Conservation (phyloP, 2,888 invertebrate species). For the Melinaea marsaeus region DNA sequence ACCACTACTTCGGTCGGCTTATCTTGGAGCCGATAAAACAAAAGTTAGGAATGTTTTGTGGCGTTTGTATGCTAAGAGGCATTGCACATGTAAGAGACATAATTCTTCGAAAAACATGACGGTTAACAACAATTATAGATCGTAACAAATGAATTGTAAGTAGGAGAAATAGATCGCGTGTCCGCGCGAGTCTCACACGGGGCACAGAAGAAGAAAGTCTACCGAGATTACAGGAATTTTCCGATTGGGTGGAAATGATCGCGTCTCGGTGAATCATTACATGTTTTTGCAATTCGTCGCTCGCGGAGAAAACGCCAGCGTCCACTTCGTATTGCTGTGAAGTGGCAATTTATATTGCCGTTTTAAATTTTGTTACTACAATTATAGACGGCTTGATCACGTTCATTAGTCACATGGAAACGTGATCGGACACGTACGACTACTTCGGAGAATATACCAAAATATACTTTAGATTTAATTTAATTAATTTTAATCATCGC, state of each 20-base stretch:
- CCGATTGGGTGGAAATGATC: slow-evolving; percentile 72
- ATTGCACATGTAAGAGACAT: slow-evolving; percentile 24
- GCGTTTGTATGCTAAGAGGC: slow-evolving; percentile 25
- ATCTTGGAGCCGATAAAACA: slow-evolving; percentile 67
- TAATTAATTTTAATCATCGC: too few relatives aligned
- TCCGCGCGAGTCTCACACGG: slow-evolving; percentile 42
- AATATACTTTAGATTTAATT: too few relatives aligned
- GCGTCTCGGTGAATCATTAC: slow-evolving; percentile 69
- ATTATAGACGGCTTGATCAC: slow-evolving; percentile 17
- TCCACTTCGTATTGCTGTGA: slow-evolving; percentile 30
- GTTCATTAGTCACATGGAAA: slow-evolving; percentile 14
- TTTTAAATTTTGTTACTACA: slow-evolving; percentile 25
- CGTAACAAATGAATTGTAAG: slow-evolving; percentile 25
- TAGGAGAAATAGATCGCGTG: slow-evolving; percentile 47
- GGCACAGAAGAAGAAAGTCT: slow-evolving; percentile 67
- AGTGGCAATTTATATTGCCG: slow-evolving; percentile 29
- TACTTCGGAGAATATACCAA: too few relatives aligned
- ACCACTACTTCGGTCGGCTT: slow-evolving; percentile 61
- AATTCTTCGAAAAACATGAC: slow-evolving; percentile 27
- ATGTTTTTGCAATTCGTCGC: slow-evolving; percentile 55
- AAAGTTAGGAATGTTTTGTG: slow-evolving; percentile 56
- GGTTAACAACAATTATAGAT: slow-evolving; percentile 5
- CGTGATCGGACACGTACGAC: too few relatives aligned
- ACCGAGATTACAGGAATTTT: slow-evolving; percentile 72
- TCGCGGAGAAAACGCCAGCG: slow-evolving; percentile 55